Conservation (phyloP, 35 echinoderm and acorn worm species). For the Patiria miniata region DNA sequence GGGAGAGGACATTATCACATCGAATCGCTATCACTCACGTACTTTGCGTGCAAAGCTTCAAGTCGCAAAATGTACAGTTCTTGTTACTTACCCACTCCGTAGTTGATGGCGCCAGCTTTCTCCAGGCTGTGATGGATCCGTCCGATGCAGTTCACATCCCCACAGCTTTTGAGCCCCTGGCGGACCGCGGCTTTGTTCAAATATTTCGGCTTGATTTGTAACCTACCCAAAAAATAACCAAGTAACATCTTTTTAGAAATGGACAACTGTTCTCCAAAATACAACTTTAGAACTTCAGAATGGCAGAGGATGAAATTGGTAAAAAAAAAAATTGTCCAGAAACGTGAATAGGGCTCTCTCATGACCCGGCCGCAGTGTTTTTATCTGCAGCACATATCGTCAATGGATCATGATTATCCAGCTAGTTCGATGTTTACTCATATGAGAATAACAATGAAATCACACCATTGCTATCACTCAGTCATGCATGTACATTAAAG, state of each 20-base stretch:
- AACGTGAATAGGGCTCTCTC: no score
- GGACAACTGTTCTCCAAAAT: neutral
- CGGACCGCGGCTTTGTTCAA: constrained; percentile 63
- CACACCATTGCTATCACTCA: no score
- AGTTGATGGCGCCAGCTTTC: constrained; percentile 70
- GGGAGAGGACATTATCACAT: no score
- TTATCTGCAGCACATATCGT: no score
- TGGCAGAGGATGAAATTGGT: neutral
- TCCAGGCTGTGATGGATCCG: constrained; percentile 73
- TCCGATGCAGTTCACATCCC: constrained; percentile 79
- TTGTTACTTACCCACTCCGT: constrained; percentile 74
- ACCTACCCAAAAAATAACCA: constrained; percentile 30
- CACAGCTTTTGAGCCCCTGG: constrained; percentile 42
- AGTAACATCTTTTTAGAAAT: neutral
- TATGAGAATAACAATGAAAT: no score
- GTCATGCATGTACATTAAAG: no score
- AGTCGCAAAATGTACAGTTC: no score
- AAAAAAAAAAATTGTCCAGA: neutral
- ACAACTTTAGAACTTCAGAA: neutral
- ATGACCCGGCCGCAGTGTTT: no score
- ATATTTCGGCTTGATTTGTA: constrained; percentile 61
- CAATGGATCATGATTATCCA: no score
- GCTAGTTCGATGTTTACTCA: no score
- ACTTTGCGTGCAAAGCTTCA: no score
- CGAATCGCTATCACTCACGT: no score